These are phyloP conservation scores for Acrocephalus arundinaceus DNA, from an alignment of 2,113 vertebrate species.

Conservation along the genomic window DNA sequence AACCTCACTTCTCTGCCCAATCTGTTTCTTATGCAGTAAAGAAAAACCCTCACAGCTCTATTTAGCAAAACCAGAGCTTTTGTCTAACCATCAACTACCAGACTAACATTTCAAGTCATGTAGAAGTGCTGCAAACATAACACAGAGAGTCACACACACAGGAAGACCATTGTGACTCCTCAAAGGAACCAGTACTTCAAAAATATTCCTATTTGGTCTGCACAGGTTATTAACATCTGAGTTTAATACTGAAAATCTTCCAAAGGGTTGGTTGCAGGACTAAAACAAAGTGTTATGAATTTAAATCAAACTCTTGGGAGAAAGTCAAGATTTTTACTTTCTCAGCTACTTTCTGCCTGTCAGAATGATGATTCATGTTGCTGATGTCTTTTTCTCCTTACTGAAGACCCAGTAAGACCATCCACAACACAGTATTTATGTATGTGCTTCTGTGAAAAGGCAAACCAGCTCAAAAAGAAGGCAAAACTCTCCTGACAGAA, in stretches of 20 bases:
- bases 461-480: not conserved
- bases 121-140: not conserved
- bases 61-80: not conserved
- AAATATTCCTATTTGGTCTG: not conserved
- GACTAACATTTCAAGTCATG: not conserved
- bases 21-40: not conserved
- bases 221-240: not conserved
- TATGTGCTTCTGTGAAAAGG: not conserved
- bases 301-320: not conserved
- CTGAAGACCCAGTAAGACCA: not conserved
- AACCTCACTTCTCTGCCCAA: not conserved
- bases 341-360: not conserved
- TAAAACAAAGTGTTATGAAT: not conserved
- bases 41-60: not conserved
- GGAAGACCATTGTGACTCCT: fast-evolving
- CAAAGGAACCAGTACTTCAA: not conserved
- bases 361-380: not conserved
- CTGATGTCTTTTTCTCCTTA: not conserved
- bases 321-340: not conserved
- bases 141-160: fast-evolving
- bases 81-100: not conserved
- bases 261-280: not conserved
- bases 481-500: not conserved
- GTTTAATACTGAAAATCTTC: not conserved
- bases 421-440: not conserved